phyloP scores from a whole-genome alignment of 1,140 invertebrate genomes.

The Armadillidium nasatum region DNA sequence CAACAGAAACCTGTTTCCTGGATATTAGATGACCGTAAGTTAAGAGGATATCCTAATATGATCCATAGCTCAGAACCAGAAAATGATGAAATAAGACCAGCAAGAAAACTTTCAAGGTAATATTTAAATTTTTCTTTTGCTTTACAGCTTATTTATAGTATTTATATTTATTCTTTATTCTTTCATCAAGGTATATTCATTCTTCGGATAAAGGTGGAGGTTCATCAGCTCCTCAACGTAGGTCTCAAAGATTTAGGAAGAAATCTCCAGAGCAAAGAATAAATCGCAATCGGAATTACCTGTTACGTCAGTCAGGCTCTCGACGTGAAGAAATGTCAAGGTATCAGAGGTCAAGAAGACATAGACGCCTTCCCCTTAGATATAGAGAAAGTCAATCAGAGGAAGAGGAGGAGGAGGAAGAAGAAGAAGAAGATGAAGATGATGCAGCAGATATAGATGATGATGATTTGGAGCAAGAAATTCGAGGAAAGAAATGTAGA shows the following conservation, averaged over 20 bases:
- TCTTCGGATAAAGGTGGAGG: background rate
- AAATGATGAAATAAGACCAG: constrained; percentile 46
- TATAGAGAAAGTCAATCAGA: background rate
- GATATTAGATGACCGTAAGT: constrained; percentile 31
- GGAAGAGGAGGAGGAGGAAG: background rate
- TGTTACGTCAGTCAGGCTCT: background rate
- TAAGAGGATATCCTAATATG: constrained; percentile 36
- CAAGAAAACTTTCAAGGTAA: constrained; percentile 47
- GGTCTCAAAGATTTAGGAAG: background rate
- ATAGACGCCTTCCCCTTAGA: background rate
- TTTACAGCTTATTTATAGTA: background rate
- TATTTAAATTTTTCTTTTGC: background rate
- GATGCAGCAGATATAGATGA: background rate
- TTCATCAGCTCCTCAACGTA: background rate
- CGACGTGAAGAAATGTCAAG: too few relatives aligned
- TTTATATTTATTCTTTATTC: background rate
- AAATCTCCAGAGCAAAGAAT: background rate
- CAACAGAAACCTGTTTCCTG: constrained; percentile 31
- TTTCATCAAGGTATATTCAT: background rate
- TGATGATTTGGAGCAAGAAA: background rate
- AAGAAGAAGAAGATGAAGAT: background rate
- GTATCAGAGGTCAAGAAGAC: background rate
- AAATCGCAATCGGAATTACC: background rate
- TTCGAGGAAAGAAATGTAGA: background rate
- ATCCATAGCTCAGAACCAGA: constrained; percentile 37